These are phyloP conservation scores for Macrosiphum euphorbiae DNA, from an alignment of 2,888 invertebrate species.

Conservation along the genomic window DNA sequence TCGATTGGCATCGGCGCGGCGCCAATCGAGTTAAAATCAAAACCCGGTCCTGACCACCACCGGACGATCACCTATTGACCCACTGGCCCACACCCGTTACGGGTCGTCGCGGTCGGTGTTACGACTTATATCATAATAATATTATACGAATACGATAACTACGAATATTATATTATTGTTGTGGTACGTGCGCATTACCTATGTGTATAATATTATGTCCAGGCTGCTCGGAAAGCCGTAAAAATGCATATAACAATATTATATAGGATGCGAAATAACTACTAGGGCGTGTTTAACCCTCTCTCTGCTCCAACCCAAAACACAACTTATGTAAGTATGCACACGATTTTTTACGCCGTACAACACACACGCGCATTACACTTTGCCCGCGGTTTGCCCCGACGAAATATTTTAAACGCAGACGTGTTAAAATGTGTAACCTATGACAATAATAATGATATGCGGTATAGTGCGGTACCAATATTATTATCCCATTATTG, in stretches of 20 bases:
- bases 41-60: neutral
- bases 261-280: neutral
- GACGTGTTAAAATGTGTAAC: neutral
- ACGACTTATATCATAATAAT: neutral
- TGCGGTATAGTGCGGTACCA: neutral
- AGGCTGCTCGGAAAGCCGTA: neutral
- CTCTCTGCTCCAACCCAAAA: neutral
- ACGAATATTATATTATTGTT: neutral
- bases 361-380: neutral
- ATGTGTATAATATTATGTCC: neutral
- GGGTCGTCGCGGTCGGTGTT: neutral
- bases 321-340: neutral
- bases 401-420: neutral
- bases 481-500: no score
- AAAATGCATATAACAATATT: neutral
- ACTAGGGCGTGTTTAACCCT: neutral
- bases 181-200: neutral
- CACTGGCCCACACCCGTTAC: conserved; percentile 44
- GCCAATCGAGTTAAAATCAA: conserved; percentile 3
- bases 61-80: conserved; percentile 41
- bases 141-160: neutral
- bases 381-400: neutral
- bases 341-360: neutral
- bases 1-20: neutral
- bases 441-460: neutral